Evolutionary conservation across 1,140 invertebrate genomes (phyloP), one percentile per base, ranked within the genome.

Genomic region (Microplitis mediator): DNA sequence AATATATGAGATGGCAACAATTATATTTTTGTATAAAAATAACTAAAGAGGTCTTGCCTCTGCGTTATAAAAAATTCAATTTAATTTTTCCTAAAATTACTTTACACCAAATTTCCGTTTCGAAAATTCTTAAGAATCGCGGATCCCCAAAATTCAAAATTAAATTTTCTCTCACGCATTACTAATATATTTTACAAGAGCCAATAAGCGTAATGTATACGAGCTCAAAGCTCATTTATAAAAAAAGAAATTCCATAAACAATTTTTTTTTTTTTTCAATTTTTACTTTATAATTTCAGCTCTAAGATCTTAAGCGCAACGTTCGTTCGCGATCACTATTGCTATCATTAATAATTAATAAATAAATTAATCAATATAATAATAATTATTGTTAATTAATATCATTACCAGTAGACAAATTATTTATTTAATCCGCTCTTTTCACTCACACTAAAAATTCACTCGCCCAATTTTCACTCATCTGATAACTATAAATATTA

Each of bases 351-450:
- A 45, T 45, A 45, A 6, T 45, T 11, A 11, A 45, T 45, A 45
- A 45, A 45, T 45, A 45, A 45, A 45, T 45, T 45, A 45, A 45
- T 45, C 3, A 45, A 45, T 45, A 45, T 54, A 32, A 67, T 54
- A 45, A 51, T 58, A n/a, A 45, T 66, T 36, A 72, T 66, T 58
- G 63, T 50, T 66, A 60, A 66, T 66, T 54, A 65, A 65, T 71
- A 71, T 71, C 61, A 60, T 60, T 72, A 66, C 66, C 51, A 72
- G 51, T 72, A 66, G 51, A 65, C 35, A 72, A 66, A 69, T 51
- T 51, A 51, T 78, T 77, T 64, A 68, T 74, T 67, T 54, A 74
- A 71, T 64, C 32, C 70, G 74, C 69, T 65, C 39, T 50, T 9
- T 8, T 14, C 14, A 52, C 56, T 3, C 54, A 60, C 60, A 45